phyloP scores from a whole-genome alignment of 1,140 invertebrate species.

The Drosophila yakuba region DNA sequence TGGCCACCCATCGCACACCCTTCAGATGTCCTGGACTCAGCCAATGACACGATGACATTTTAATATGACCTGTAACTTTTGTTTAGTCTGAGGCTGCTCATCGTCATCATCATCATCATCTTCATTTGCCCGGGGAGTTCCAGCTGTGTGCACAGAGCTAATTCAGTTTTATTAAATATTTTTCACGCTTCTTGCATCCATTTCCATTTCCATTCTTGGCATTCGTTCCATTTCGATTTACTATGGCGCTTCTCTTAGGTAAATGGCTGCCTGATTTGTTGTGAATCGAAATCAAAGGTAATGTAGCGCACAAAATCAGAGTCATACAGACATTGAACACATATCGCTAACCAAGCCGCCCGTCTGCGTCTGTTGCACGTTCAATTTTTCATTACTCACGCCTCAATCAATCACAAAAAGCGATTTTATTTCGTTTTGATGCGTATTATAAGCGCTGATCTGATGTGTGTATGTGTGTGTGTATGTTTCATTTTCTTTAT shows the following conservation, averaged over 20 bases:
- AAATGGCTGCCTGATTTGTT: constrained; percentile 80
- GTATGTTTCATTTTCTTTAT: constrained; percentile 40
- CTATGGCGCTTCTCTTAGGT: constrained; percentile 65
- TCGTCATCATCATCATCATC: constrained; percentile 44
- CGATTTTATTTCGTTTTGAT: constrained; percentile 83
- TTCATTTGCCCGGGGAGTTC: constrained; percentile 59
- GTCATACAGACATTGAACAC: constrained; percentile 77
- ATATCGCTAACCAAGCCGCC: constrained; percentile 46
- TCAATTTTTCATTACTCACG: constrained; percentile 83
- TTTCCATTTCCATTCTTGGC: constrained; percentile 27
- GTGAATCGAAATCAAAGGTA: constrained; percentile 81
- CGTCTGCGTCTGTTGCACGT: constrained; percentile 63
- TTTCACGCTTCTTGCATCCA: constrained; percentile 54
- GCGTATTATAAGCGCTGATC: constrained; percentile 81
- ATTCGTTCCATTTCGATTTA: constrained; percentile 30
- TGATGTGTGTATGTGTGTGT: constrained; percentile 34
- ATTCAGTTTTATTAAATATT: constrained; percentile 67
- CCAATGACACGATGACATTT: constrained; percentile 81
- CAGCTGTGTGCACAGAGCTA: constrained; percentile 53
- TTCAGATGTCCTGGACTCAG: constrained; percentile 34
- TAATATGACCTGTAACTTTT: constrained; percentile 80
- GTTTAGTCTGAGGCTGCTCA: constrained; percentile 64
- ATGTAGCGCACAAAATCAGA: constrained; percentile 83
- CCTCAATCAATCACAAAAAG: constrained; percentile 82
- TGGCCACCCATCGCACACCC: background rate